phyloP scores from a whole-genome alignment of 1,140 invertebrate genomes.

The Papilio xuthus region DNA sequence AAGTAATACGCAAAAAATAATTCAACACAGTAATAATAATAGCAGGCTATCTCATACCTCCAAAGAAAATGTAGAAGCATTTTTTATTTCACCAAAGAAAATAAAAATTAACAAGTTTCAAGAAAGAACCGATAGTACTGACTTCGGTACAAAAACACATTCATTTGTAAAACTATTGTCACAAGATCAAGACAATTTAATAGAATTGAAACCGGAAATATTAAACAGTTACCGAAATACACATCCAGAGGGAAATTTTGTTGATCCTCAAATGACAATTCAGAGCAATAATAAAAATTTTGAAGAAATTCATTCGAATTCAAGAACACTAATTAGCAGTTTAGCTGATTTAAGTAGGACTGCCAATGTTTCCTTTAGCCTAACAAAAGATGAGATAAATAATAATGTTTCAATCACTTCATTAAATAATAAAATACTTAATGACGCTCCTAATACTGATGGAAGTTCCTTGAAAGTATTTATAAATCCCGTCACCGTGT shows the following conservation, averaged over 20 bases:
- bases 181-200: neutral
- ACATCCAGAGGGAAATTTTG: neutral
- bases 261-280: neutral
- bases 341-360: neutral
- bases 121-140: slow-evolving; percentile 5
- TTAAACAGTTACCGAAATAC: neutral
- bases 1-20: slow-evolving; percentile 42
- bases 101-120: slow-evolving; percentile 31
- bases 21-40: slow-evolving; percentile 41
- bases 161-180: slow-evolving; percentile 1
- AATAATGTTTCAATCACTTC: neutral
- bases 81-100: slow-evolving; percentile 53
- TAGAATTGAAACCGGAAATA: neutral
- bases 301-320: neutral
- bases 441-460: neutral
- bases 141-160: neutral
- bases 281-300: neutral
- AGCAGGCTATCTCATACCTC: slow-evolving; percentile 45
- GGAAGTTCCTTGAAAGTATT: neutral
- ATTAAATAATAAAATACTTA: neutral
- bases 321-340: neutral
- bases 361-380: neutral
- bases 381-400: neutral
- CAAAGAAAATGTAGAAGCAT: slow-evolving; percentile 49
- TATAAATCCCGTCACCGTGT: neutral